A percentile compares a stretch with the other conserved stretches of the same genome.
These are phyloP conservation scores for Colinus virginianus DNA, from an alignment of 2,113 vertebrate genomes.

Conservation along the genomic window DNA sequence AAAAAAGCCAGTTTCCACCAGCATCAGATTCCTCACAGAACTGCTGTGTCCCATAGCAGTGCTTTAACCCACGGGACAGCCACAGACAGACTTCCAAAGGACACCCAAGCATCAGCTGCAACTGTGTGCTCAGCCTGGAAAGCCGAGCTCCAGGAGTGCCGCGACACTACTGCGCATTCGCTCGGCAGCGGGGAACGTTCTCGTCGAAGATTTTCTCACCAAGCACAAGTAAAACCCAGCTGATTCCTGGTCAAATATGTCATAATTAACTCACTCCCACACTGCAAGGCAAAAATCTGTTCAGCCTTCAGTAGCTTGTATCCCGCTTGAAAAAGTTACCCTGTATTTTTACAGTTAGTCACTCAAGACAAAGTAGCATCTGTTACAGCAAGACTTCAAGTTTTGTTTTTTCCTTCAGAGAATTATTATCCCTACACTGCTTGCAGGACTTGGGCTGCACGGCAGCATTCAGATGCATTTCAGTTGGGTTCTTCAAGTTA, in stretches of 20 bases:
- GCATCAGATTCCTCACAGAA: neutral
- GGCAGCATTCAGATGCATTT: neutral
- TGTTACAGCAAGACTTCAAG: neutral
- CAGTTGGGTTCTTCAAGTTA: neutral
- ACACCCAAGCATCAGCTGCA: neutral
- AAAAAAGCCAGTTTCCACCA: neutral
- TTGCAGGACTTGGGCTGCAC: neutral
- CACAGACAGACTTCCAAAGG: neutral
- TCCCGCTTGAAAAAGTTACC: neutral
- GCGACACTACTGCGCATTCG: neutral
- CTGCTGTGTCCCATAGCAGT: neutral
- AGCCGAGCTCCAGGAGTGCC: neutral
- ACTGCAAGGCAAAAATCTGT: neutral
- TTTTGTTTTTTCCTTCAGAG: neutral
- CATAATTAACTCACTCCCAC: constrained; percentile 32
- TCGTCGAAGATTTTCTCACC: neutral
- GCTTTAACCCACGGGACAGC: neutral
- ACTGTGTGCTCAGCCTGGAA: neutral
- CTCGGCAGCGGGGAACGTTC: neutral
- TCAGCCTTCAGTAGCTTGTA: constrained; percentile 26
- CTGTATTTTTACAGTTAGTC: constrained; percentile 17
- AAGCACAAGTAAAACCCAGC: constrained; percentile 1
- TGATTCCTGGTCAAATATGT: constrained; percentile 47
- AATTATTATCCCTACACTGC: neutral
- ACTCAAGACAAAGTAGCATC: constrained; percentile 1